Conservation (phyloP, 1,140 invertebrate species). For the Luehdorfia chinensis region DNA sequence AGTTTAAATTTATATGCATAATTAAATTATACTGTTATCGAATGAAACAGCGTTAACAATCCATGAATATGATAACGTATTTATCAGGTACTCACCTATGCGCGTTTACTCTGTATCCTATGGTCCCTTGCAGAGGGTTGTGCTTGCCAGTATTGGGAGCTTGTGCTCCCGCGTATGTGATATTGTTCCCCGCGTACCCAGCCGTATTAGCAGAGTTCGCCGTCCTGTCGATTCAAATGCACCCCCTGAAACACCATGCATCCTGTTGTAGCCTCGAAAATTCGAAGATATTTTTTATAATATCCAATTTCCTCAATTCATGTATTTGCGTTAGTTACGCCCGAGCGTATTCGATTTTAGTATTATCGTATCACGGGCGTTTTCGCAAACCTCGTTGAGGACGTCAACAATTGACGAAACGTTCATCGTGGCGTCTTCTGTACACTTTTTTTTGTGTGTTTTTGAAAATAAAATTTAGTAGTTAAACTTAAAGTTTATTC, state of each 20-base stretch:
- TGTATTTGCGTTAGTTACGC: neutral
- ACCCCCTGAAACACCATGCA: slow-evolving; percentile 67
- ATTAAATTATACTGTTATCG: too few species aligned
- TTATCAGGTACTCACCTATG: slow-evolving; percentile 64
- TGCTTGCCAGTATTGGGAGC: slow-evolving; percentile 63
- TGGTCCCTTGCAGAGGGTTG: slow-evolving; percentile 61
- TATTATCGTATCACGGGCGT: slow-evolving; percentile 41
- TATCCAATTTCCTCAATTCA: neutral
- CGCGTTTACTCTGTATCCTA: slow-evolving; percentile 68
- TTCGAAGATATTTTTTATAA: neutral
- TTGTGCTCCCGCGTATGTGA: slow-evolving; percentile 55
- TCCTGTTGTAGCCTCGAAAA: slow-evolving; percentile 42
- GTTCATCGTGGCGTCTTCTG: slow-evolving; percentile 36
- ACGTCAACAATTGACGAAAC: slow-evolving; percentile 55
- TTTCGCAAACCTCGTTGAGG: slow-evolving; percentile 29
- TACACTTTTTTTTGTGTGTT: slow-evolving; percentile 14
- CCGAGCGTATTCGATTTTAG: slow-evolving; percentile 1
- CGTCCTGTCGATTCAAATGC: slow-evolving; percentile 62
- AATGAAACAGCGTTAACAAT: too few species aligned
- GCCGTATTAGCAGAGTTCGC: slow-evolving; percentile 66
- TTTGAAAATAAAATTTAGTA: slow-evolving; percentile 4
- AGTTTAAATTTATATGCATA: too few species aligned
- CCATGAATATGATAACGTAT: too few species aligned
- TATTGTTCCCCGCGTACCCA: slow-evolving; percentile 55
- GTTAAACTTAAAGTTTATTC: neutral